Base-by-base conservation (phyloP, 2,888 invertebrate species). In the Eristalis pertinax region DNA sequence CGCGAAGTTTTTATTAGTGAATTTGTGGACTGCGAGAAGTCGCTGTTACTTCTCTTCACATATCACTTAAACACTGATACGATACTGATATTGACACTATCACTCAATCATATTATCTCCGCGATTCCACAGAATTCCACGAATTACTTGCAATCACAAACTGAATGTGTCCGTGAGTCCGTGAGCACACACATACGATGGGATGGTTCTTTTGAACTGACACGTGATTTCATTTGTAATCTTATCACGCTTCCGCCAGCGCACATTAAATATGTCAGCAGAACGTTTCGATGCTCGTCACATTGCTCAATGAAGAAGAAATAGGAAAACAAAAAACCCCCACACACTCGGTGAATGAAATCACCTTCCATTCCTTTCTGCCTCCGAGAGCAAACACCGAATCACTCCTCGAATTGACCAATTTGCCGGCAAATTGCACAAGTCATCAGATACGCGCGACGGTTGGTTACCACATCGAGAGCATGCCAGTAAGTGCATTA, bases 211-310 rank as follows among this genome's bases (percentile, higher is more conserved):
- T 73, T 60, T 68, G 11, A 26, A 69, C 26, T 13, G 73, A 77
- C 73, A 74, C 81, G 70, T 86, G 82, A 73, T 82, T 60, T 35
- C 41, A 24, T 82, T 80, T 72, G 70, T 68, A 86, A 83, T 83
- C 86, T 78, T 78, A 86, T 86, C 86, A 58, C 70, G 74, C 74
- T 74, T 68, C 64, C 41, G 63, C 60, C 62, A 41, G 15, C 65
- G 11, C 19, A 56, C 38, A 74, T 62, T 35, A 24, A 77, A 43
- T 68, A 63, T 62, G 50, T 62, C 50, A 77, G 35, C 43, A 43
- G 24, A 63, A 43, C 35, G 68, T 80, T 77, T 73, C 58, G 19
- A 72, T 78, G 64, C 64, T 50, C 41, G 58, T 78, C 85, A 78
- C 77, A 78, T 70, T 75, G 32, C 62, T 43, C 22, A 38, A 38